Percentiles rank a stretch among this genome's conserved stretches.
Conservation (phyloP, 2,888 invertebrate genomes). For the Halictus ligatus region DNA sequence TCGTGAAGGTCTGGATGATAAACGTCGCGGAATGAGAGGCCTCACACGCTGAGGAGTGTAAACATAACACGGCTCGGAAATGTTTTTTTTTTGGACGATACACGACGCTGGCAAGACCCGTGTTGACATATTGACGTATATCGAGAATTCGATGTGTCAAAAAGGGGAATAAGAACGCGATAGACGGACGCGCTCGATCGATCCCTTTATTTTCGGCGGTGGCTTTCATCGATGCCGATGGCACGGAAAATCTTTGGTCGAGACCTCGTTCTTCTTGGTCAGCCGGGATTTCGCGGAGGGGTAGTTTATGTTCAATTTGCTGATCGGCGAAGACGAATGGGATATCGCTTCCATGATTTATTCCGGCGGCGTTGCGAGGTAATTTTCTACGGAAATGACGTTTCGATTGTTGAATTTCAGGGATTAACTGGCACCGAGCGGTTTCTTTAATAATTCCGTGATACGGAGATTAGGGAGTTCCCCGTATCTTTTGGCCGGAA, state of each 20-base stretch:
- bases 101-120: no score
- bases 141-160: neutral
- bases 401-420: neutral
- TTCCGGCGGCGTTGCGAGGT: neutral
- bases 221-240: conserved; percentile 5
- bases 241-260: conserved; percentile 11
- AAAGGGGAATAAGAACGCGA: conserved; percentile 23
- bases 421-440: neutral
- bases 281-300: neutral
- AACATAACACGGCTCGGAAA: no score
- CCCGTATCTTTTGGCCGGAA: neutral
- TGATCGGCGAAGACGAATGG: neutral
- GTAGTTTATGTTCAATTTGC: conserved; percentile 11
- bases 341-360: conserved; percentile 1
- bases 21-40: no score
- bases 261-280: neutral
- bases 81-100: no score
- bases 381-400: neutral
- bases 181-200: neutral
- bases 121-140: no score
- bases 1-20: no score
- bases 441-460: neutral
- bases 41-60: no score
- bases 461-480: neutral
- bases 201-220: conserved; percentile 18